Percentiles rank a stretch among this genome's conserved stretches.
Evolutionary conservation across 2,888 invertebrate genomes (phyloP).

Genomic region (Ctena decussata): DNA sequence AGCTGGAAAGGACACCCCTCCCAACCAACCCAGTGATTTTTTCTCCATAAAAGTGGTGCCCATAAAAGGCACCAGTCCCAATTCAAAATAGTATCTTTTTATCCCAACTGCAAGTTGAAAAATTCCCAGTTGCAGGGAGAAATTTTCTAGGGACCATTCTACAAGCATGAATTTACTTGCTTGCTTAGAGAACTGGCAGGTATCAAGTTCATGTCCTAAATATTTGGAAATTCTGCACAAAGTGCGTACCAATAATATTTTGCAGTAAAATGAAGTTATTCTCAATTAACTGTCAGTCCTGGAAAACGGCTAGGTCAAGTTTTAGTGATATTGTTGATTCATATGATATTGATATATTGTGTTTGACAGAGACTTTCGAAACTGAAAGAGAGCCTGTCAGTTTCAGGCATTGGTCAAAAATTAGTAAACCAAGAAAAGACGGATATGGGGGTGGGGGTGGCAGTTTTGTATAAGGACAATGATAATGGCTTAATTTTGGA

Average conservation of each 20-base stretch:
- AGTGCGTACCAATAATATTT: background rate
- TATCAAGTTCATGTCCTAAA: too few species aligned
- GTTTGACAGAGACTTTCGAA: conserved; percentile 8
- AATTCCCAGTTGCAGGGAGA: too few species aligned
- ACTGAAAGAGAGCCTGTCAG: background rate
- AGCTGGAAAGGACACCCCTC: too few species aligned
- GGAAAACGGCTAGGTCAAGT: background rate
- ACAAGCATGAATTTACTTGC: too few species aligned
- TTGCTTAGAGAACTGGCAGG: too few species aligned
- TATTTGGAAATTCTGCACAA: background rate
- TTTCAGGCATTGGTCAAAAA: background rate
- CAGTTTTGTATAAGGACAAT: background rate
- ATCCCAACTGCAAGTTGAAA: too few species aligned
- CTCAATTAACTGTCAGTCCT: background rate
- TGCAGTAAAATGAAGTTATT: background rate
- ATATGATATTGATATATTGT: background rate
- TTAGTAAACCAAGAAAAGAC: background rate
- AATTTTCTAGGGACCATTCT: too few species aligned
- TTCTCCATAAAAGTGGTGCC: too few species aligned
- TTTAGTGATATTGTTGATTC: background rate
- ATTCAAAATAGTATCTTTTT: too few species aligned
- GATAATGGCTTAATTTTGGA: background rate
- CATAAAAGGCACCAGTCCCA: too few species aligned
- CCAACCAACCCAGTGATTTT: too few species aligned
- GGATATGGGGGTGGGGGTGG: background rate